Base-by-base conservation (phyloP, 2,888 invertebrate species). In the Drosophila histrio region DNA sequence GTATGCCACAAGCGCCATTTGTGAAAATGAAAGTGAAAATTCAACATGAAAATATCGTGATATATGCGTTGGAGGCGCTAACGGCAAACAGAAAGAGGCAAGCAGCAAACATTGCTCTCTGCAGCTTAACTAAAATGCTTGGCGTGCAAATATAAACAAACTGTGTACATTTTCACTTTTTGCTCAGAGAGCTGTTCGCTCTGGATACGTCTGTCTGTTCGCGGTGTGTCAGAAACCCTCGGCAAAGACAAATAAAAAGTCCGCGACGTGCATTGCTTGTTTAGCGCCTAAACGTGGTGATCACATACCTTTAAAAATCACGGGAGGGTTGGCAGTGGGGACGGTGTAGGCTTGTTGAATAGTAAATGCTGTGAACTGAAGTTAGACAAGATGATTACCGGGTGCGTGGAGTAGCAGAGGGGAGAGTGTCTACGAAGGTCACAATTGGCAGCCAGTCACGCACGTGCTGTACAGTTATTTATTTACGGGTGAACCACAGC, bases 141-240 rank as follows among this genome's bases (percentile, higher is more conserved):
- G 59, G 39, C 49, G 69, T 72, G 79, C 74, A 81, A 83, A 81
- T 67, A 77, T 62, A 76, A 74, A 59, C 77, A 74, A 87, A 76
- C 63, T 77, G 87, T 84, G 53, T 78, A 72, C 74, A 87, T 84
- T 83, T 83, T 83, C 82, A 83, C 82, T 84, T 87, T 84, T 74
- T 32, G 54, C 63, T 34, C 54, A 44, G 61, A 59, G 32, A 53
- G 66, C 38, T 47, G 46, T 24, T 39, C 19, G 15, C 38, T 43
- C 13, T 38, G 53, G 6, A 50, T 19, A 24, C 61, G 53, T 39
- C n/a, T 17, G 30, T 43, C 34, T 30, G 43, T 58, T 49, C 24
- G 28, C 43, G 53, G 59, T 61, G 70, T 79, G 85, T 50, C 66
- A 59, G 65, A 74, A 64, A 65, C 8, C 52, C 57, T 57, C 56